These are phyloP conservation scores for Jacana jacana DNA, from an alignment of 2,113 vertebrate genomes.

Conservation along the genomic window DNA sequence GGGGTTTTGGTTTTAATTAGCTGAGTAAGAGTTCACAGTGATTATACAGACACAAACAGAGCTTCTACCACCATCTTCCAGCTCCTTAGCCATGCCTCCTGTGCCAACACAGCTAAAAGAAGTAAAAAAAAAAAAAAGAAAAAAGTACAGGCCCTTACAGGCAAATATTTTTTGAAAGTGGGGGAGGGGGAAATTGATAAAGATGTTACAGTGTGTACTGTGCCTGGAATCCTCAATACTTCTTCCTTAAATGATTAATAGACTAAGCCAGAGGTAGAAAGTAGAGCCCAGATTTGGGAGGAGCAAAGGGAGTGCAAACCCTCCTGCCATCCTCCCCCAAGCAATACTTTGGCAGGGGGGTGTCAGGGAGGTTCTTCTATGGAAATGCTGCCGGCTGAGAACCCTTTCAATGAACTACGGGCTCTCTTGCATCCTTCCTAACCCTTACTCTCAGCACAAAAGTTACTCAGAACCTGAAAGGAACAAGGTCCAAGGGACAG, in stretches of 20 bases:
- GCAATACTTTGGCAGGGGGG: neutral
- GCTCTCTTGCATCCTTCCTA: neutral
- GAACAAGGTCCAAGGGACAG: neutral
- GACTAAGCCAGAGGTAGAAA: neutral
- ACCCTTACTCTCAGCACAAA: neutral
- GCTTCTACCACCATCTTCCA: neutral
- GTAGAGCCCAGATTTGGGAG: neutral
- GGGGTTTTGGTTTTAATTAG: slow-evolving; percentile 52
- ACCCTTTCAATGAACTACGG: neutral
- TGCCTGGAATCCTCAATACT: neutral
- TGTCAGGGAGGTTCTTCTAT: neutral
- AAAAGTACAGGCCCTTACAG: neutral
- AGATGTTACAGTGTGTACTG: neutral
- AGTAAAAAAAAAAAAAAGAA: neutral
- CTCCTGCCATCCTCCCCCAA: neutral
- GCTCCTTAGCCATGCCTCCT: neutral
- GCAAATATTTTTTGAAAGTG: neutral
- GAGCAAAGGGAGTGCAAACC: neutral
- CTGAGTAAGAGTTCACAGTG: neutral
- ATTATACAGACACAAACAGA: slow-evolving; percentile 4
- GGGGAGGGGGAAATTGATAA: neutral
- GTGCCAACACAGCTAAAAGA: neutral
- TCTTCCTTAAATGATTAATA: neutral
- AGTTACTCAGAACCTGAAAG: neutral
- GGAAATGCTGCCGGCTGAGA: neutral